Evolutionary conservation across 2,113 vertebrate species (phyloP), one percentile per base, ranked within the genome.

Genomic region (Pseudorasbora parva): DNA sequence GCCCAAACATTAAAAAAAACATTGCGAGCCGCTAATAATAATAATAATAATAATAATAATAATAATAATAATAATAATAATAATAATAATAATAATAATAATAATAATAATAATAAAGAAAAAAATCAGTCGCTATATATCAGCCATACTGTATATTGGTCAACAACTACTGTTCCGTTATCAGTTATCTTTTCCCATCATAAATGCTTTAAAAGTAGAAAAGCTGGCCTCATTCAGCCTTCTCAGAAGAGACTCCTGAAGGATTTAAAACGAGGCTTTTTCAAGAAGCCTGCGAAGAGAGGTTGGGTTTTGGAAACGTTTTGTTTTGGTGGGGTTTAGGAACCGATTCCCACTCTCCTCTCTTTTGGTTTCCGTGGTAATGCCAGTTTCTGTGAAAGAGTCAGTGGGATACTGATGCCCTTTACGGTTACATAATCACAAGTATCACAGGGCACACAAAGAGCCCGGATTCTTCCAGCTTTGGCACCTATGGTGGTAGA

Each of bases 381-480:
- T 85, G 83, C 83, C 83, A 78, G 41, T 81, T 74, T 47, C 56
- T 74, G 21, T 80, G 77, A 78, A 60, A 77, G 66, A 21, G 75
- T 85, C 60, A 79, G 86, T 85, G 86, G 83, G 86, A 87, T 78
- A 71, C 79, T 72, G 21, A 21, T 82, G 79, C 66, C 86, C 86
- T 85, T 87, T 82, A 43, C 57, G 43, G 64, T 87, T 85, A 69
- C 82, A 51, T 81, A 85, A 85, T 14, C 43, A 11, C 9, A 10
- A 30, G 80, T 60, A 47, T 81, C 83, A 77, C 69, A 23, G 62
- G 78, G 80, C 56, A 33, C 82, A 82, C 83, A 81, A 81, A 54
- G 75, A 37, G 86, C 57, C 77, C 83, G 64, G 27, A 81, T 80
- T 33, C 54, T 71, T 45, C 77, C 75, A 74, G 86, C 79, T 51